A percentile compares a stretch with the other conserved stretches of the same genome.
Conservation (phyloP, 2,797 vertebrate genomes). For the Apogon hyalosoma region DNA sequence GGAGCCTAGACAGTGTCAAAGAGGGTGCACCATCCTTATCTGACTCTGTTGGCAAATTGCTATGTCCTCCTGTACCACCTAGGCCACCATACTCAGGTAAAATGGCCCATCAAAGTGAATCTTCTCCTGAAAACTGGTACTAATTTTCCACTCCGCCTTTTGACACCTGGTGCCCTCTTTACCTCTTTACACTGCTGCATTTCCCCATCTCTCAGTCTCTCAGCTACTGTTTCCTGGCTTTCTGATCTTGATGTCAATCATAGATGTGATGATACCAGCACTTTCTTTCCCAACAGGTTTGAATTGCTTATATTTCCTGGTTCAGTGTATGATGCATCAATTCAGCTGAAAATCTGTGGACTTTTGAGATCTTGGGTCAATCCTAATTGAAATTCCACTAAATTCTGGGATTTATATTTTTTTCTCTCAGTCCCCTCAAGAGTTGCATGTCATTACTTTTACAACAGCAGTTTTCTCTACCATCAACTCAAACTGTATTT, state of each 20-base stretch:
- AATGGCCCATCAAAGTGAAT: slow-evolving; percentile 29
- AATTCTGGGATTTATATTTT: slow-evolving; percentile 15
- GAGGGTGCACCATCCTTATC: slow-evolving; percentile 88
- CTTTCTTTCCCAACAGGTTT: slow-evolving; percentile 27
- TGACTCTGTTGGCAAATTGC: slow-evolving; percentile 89
- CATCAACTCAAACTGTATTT: slow-evolving; percentile 44
- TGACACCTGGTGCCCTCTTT: slow-evolving; percentile 57
- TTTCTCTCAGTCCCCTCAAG: not conserved
- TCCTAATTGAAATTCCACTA: slow-evolving; percentile 49
- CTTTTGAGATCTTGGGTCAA: slow-evolving; percentile 22
- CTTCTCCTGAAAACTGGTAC: slow-evolving; percentile 47
- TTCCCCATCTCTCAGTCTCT: slow-evolving; percentile 18
- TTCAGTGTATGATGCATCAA: not conserved
- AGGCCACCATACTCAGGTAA: slow-evolving; percentile 94
- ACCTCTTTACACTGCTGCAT: slow-evolving; percentile 3
- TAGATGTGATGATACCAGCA: not conserved
- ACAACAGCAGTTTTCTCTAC: slow-evolving; percentile 19
- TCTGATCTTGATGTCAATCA: slow-evolving; percentile 26
- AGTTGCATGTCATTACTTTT: slow-evolving; percentile 34
- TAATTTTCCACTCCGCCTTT: slow-evolving; percentile 68
- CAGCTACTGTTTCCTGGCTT: slow-evolving; percentile 34
- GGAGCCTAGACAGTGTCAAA: slow-evolving; percentile 97
- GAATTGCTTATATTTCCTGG: slow-evolving; percentile 11
- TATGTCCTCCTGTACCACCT: slow-evolving; percentile 95
- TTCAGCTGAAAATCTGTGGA: slow-evolving; percentile 36